Conservation (phyloP, 2,113 vertebrate species). For the Siphamia tubifer region DNA sequence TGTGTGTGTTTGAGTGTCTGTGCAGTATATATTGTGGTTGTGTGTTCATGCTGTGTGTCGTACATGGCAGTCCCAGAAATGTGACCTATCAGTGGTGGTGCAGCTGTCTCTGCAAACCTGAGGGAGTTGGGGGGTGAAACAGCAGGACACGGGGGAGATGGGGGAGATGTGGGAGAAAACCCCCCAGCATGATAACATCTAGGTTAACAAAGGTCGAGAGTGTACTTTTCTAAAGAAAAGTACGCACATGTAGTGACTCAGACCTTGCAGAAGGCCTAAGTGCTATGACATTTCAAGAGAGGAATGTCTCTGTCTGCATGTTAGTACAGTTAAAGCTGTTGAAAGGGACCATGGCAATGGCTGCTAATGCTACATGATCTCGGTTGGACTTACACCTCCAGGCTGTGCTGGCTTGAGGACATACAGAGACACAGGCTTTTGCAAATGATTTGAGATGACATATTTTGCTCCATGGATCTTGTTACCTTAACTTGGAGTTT, state of each 20-base stretch:
- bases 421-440: slow-evolving; percentile 15
- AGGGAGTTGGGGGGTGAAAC: slow-evolving; percentile 23
- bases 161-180: slow-evolving; percentile 13
- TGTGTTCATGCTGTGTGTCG: slow-evolving; percentile 26
- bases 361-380: slow-evolving; percentile 77
- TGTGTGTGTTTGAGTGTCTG: neutral
- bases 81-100: slow-evolving; percentile 62
- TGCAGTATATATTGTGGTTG: neutral
- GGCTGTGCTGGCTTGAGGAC: slow-evolving; percentile 47
- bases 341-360: slow-evolving; percentile 33
- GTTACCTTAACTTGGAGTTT: slow-evolving; percentile 64
- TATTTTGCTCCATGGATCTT: slow-evolving; percentile 56
- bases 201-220: slow-evolving; percentile 8
- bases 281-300: slow-evolving; percentile 42
- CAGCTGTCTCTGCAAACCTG: slow-evolving; percentile 76
- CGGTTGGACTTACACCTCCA: slow-evolving; percentile 69
- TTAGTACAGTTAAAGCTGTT: slow-evolving; percentile 26
- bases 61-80: slow-evolving; percentile 58
- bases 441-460: slow-evolving; percentile 63
- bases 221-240: neutral
- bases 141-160: neutral
- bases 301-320: neutral
- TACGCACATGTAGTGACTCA: neutral
- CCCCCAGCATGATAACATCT: slow-evolving; percentile 18
- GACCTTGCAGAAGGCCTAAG: slow-evolving; percentile 4